Evolutionary conservation across 1,140 invertebrate genomes (phyloP).

Genomic region (Contarinia nasturtii): DNA sequence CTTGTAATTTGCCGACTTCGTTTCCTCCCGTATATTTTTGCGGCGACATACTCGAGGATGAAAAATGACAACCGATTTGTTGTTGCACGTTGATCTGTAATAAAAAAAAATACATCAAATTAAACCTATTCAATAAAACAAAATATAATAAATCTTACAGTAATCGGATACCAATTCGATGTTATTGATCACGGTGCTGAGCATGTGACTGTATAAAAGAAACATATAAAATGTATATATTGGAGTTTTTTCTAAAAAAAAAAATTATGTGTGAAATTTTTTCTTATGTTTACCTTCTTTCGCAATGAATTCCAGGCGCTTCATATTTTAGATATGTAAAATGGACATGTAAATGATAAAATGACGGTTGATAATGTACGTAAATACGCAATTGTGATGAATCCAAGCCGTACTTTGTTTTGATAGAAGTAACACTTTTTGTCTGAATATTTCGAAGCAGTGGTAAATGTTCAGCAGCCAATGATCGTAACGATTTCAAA

Average conservation of each 20-base stretch:
- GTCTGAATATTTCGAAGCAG: constrained; percentile 63
- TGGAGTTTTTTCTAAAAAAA: too few relatives aligned
- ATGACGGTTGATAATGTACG: constrained; percentile 92
- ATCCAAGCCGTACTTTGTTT: constrained; percentile 56
- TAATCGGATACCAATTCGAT: constrained; percentile 64
- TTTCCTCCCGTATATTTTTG: too few relatives aligned
- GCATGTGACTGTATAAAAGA: constrained; percentile 35
- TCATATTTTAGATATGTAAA: constrained; percentile 71
- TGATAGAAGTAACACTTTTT: constrained; percentile 53
- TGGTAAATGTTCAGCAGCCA: constrained; percentile 56
- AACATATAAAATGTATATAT: too few relatives aligned
- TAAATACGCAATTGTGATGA: constrained; percentile 60
- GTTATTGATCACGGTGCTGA: constrained; percentile 81
- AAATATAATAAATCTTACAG: too few relatives aligned
- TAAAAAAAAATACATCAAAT: too few relatives aligned
- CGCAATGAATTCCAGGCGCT: constrained; percentile 57
- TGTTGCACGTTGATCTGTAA: too few relatives aligned
- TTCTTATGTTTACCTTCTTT: constrained; percentile 56
- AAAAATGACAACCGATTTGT: too few relatives aligned
- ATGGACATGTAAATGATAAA: constrained; percentile 92
- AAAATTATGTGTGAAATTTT: too few relatives aligned
- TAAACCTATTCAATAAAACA: too few relatives aligned
- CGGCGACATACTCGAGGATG: too few relatives aligned
- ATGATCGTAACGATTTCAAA: constrained; percentile 68
- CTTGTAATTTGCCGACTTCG: too few relatives aligned